Conservation (phyloP, 2,888 invertebrate genomes). For the Fabriciana adippe region DNA sequence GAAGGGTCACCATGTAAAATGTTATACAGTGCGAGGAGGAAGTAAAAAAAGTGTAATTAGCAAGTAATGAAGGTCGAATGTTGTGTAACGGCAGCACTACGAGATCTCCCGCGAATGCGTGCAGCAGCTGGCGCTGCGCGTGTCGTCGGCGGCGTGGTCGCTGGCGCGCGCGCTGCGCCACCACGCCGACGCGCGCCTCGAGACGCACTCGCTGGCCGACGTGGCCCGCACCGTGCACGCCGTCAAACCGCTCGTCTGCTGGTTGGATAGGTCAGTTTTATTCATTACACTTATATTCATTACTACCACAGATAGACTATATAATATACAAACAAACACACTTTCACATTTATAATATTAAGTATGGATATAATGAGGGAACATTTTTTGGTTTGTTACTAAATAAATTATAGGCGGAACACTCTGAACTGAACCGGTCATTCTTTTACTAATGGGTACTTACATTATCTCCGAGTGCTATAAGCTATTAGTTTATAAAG, state of each 20-base stretch:
- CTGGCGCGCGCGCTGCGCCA: constrained; percentile 88
- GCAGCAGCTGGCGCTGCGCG: constrained; percentile 32
- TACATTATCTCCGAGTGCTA: too few species aligned
- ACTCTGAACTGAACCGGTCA: too few species aligned
- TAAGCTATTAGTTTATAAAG: too few species aligned
- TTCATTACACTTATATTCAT: constrained; percentile 34
- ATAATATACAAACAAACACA: too few species aligned
- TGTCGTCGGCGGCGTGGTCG: constrained; percentile 83
- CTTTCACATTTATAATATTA: too few species aligned
- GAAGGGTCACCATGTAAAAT: too few species aligned
- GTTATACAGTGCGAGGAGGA: not conserved
- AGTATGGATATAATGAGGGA: too few species aligned
- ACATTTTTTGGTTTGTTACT: too few species aligned
- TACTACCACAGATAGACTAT: not conserved
- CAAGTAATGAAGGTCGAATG: not conserved
- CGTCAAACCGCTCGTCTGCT: constrained; percentile 93
- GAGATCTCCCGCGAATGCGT: constrained; percentile 91
- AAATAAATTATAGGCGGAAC: too few species aligned
- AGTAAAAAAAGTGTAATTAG: too few species aligned
- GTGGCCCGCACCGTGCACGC: constrained; percentile 92
- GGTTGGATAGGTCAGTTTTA: constrained; percentile 89
- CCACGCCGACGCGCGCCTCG: constrained; percentile 87
- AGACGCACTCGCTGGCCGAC: constrained; percentile 91
- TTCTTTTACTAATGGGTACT: too few species aligned
- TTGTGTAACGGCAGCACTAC: constrained; percentile 86